A percentile compares a stretch with the other conserved stretches of the same genome.
phyloP scores from a whole-genome alignment of 1,140 invertebrate species.

The Drosophila malerkotliana region DNA sequence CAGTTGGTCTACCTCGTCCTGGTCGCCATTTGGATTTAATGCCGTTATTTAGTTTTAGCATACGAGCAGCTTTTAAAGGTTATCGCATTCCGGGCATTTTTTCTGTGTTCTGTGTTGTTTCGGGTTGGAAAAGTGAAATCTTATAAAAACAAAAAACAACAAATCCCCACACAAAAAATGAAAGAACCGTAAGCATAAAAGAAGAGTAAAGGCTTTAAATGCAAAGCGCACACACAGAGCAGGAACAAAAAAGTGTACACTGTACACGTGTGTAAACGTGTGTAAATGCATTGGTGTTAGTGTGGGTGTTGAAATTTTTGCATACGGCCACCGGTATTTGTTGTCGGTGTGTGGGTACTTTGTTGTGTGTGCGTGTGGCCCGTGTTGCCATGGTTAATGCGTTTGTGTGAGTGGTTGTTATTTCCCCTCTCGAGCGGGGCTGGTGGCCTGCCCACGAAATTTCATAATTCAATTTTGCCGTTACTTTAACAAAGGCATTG shows the following conservation, averaged over 20 bases:
- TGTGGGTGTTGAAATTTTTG: conserved; percentile 18
- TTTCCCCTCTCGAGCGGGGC: not conserved
- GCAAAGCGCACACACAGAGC: conserved; percentile 45
- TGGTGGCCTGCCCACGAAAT: not conserved
- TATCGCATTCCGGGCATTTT: conserved; percentile 63
- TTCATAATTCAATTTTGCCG: conserved; percentile 15
- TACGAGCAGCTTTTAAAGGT: conserved; percentile 78
- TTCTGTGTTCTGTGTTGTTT: conserved; percentile 36
- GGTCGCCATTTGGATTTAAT: conserved; percentile 60
- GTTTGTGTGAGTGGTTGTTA: not conserved
- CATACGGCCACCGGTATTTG: conserved; percentile 52
- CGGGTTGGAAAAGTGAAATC: conserved; percentile 37
- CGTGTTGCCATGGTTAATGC: conserved; percentile 1
- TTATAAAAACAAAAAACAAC: conserved; percentile 6
- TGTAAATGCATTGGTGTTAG: conserved; percentile 1
- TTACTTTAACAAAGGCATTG: conserved; percentile 61
- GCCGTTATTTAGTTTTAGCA: conserved; percentile 78
- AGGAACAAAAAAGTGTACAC: conserved; percentile 30
- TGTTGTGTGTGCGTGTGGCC: not conserved
- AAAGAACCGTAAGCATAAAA: conserved; percentile 14
- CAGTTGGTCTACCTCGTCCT: conserved; percentile 28
- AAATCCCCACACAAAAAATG: conserved; percentile 20
- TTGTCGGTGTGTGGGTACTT: conserved; percentile 16
- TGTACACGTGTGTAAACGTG: conserved; percentile 14
- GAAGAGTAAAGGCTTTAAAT: conserved; percentile 56